These are phyloP conservation scores for Polyommatus icarus DNA, from an alignment of 2,888 invertebrate genomes.

Conservation along the genomic window DNA sequence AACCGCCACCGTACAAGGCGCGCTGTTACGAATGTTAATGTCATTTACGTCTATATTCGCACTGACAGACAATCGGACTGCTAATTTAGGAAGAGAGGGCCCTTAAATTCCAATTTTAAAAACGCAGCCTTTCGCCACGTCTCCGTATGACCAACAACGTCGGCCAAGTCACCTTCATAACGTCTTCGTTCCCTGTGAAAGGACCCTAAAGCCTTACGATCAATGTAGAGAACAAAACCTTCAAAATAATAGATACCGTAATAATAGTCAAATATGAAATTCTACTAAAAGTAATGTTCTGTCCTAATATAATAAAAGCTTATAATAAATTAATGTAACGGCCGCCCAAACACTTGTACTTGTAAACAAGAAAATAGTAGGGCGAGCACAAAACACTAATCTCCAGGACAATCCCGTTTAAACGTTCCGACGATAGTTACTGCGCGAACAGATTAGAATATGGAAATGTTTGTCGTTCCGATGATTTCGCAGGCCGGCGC, in stretches of 20 bases:
- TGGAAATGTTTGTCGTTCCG: slow-evolving; percentile 36
- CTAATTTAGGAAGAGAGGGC: no score
- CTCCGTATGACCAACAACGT: no score
- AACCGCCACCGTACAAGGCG: no score
- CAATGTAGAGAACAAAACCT: not conserved
- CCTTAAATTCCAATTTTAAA: no score
- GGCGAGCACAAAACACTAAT: slow-evolving; percentile 7
- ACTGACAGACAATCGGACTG: no score
- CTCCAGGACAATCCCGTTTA: slow-evolving; percentile 38
- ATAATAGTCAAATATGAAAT: not conserved
- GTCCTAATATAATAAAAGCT: slow-evolving; percentile 37
- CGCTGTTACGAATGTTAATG: no score
- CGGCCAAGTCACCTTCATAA: no score
- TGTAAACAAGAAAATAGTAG: slow-evolving; percentile 28
- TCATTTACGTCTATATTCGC: no score
- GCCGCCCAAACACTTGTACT: slow-evolving; percentile 19
- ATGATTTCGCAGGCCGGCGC: slow-evolving; percentile 38
- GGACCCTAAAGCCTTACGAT: not conserved
- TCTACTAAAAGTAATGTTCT: not conserved
- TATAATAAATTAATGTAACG: slow-evolving; percentile 29
- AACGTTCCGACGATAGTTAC: slow-evolving; percentile 38
- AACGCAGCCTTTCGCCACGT: no score
- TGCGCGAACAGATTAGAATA: slow-evolving; percentile 38
- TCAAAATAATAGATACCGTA: not conserved
- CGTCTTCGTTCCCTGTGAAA: no score